Evolutionary conservation across 2,113 vertebrate genomes (phyloP).

Genomic region (Mus pahari): DNA sequence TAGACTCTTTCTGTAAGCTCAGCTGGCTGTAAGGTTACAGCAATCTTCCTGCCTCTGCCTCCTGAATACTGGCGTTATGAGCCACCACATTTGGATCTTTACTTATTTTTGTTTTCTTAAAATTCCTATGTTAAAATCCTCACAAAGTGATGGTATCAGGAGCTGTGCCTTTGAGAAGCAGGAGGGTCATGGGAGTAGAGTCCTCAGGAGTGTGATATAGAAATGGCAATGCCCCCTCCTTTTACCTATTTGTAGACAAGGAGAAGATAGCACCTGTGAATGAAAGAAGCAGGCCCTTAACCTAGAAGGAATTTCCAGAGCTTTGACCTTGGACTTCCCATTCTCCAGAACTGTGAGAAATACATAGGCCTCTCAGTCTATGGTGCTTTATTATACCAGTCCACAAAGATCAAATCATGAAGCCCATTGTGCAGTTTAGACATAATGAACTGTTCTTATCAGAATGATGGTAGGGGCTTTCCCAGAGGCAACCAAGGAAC

Average conservation of each 20-base stretch:
- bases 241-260: not conserved
- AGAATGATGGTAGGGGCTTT: not conserved
- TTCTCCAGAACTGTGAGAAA: not conserved
- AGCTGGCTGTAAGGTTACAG: not conserved
- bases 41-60: not conserved
- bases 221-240: not conserved
- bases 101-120: not conserved
- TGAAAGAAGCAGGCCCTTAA: not conserved
- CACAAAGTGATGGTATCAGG: not conserved
- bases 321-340: not conserved
- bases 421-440: not conserved
- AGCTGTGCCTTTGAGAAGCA: not conserved
- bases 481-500: not conserved
- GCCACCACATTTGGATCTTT: not conserved
- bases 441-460: not conserved
- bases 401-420: constrained; percentile 15
- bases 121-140: not conserved
- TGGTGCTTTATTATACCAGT: not conserved
- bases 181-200: not conserved
- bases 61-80: not conserved
- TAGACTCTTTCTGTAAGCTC: not conserved
- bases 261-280: not conserved
- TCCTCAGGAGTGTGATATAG: not conserved
- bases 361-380: not conserved
- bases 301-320: not conserved